Percentiles rank a stretch among this genome's conserved stretches.
phyloP scores from a whole-genome alignment of 2,888 invertebrate species.

The Vanessa cardui region DNA sequence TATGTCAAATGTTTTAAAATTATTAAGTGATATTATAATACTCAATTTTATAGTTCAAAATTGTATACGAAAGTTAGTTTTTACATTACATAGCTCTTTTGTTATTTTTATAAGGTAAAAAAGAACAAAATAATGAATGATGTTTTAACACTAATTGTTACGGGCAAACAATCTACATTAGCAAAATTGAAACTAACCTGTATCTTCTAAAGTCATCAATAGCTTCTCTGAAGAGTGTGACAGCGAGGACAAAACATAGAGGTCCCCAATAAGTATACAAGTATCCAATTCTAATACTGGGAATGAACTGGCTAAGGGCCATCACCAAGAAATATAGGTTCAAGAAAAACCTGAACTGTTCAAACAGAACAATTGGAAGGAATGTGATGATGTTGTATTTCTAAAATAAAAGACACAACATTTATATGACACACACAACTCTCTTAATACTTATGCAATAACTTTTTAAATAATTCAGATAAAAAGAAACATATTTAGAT shows the following conservation, averaged over 20 bases:
- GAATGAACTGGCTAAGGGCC: slow-evolving; percentile 99
- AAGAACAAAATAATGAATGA: too few relatives aligned
- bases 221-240: slow-evolving; percentile 98
- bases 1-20: too few relatives aligned
- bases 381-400: slow-evolving; percentile 98
- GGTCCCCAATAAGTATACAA: slow-evolving; percentile 99
- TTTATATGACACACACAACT: neutral
- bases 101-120: too few relatives aligned
- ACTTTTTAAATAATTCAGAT: neutral
- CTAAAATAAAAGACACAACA: slow-evolving; percentile 72
- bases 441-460: neutral
- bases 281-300: slow-evolving; percentile 97
- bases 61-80: too few relatives aligned
- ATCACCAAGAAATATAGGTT: slow-evolving; percentile 99
- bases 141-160: too few relatives aligned
- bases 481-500: too few relatives aligned
- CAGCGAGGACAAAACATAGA: slow-evolving; percentile 96
- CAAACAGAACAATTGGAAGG: slow-evolving; percentile 95
- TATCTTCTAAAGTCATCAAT: slow-evolving; percentile 97
- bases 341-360: slow-evolving; percentile 99
- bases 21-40: too few relatives aligned
- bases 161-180: neutral
- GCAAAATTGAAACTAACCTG: slow-evolving; percentile 57
- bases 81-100: too few relatives aligned
- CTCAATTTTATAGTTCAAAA: too few relatives aligned